phyloP scores from a whole-genome alignment of 2,113 vertebrate genomes.

The Mugil cephalus region DNA sequence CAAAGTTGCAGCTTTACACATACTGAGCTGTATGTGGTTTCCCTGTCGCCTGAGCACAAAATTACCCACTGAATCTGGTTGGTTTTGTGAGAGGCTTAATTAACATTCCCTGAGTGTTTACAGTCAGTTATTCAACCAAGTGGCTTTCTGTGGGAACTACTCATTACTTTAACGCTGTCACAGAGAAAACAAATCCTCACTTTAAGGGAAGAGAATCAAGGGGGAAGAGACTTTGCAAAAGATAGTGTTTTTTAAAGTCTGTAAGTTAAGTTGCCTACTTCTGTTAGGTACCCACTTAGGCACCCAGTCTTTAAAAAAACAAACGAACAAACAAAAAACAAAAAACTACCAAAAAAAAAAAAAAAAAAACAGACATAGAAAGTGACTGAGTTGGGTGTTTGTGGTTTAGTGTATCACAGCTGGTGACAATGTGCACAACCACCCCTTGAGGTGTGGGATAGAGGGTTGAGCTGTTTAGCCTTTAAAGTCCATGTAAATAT shows the following conservation, averaged over 20 bases:
- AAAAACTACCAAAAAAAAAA: too few species aligned
- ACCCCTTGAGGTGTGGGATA: conserved; percentile 13
- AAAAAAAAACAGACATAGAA: conserved; percentile 6
- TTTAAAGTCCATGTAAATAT: conserved; percentile 32
- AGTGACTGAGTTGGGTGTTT: background rate
- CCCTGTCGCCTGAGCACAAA: conserved; percentile 52
- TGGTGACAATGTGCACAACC: conserved; percentile 29
- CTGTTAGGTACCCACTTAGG: too few species aligned
- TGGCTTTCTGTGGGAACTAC: conserved; percentile 70
- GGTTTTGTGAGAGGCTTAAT: conserved; percentile 79
- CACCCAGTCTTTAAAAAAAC: too few species aligned
- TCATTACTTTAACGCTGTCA: conserved; percentile 75
- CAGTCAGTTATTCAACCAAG: conserved; percentile 82
- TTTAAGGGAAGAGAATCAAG: conserved; percentile 33
- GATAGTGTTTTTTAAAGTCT: conserved; percentile 18
- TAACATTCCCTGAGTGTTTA: conserved; percentile 84
- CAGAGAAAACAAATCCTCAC: conserved; percentile 76
- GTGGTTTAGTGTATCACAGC: conserved; percentile 5
- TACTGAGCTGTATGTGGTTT: conserved; percentile 64
- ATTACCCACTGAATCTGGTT: conserved; percentile 71
- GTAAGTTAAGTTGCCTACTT: conserved; percentile 17
- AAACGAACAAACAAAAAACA: too few species aligned
- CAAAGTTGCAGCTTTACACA: conserved; percentile 18
- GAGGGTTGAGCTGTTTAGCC: conserved; percentile 25
- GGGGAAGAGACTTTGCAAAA: conserved; percentile 2